A percentile compares a stretch with the other conserved stretches of the same genome.
phyloP scores from a whole-genome alignment of 1,140 invertebrate species.

The Tribolium madens region DNA sequence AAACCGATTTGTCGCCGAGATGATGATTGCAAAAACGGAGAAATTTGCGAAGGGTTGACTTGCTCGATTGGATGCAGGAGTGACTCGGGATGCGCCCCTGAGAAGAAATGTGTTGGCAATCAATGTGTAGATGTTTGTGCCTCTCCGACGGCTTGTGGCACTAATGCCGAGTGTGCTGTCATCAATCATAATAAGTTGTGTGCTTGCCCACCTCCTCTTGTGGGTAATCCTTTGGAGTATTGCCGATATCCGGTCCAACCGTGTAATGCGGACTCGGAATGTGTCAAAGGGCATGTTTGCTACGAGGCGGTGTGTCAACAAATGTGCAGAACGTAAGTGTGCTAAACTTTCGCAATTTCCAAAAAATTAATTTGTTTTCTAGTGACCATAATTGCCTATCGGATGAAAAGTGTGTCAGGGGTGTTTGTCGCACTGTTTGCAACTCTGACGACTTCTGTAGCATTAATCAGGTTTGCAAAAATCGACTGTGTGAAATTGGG shows the following conservation, averaged over 20 bases:
- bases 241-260: conserved; percentile 77
- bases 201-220: conserved; percentile 76
- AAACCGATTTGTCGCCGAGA: conserved; percentile 80
- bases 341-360: background rate
- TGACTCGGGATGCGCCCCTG: conserved; percentile 79
- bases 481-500: conserved; percentile 85
- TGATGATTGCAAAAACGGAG: conserved; percentile 84
- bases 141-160: conserved; percentile 84
- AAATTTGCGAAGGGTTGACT: conserved; percentile 84
- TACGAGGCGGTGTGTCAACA: conserved; percentile 80
- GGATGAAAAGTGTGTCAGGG: conserved; percentile 85
- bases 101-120: conserved; percentile 79
- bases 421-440: conserved; percentile 84
- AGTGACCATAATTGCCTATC: conserved; percentile 85
- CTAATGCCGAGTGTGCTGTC: conserved; percentile 80
- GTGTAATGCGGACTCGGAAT: conserved; percentile 76
- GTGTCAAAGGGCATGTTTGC: conserved; percentile 77
- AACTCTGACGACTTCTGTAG: conserved; percentile 86
- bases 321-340: conserved; percentile 74
- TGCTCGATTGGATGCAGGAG: conserved; percentile 85
- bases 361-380: conserved; percentile 60
- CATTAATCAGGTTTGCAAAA: conserved; percentile 86
- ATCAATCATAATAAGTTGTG: conserved; percentile 80
- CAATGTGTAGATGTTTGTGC: conserved; percentile 82
- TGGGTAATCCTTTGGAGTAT: conserved; percentile 79